A percentile compares a stretch with the other conserved stretches of the same genome.
These are phyloP conservation scores for Hymenochirus boettgeri DNA, from an alignment of 2,113 vertebrate genomes.

Conservation along the genomic window DNA sequence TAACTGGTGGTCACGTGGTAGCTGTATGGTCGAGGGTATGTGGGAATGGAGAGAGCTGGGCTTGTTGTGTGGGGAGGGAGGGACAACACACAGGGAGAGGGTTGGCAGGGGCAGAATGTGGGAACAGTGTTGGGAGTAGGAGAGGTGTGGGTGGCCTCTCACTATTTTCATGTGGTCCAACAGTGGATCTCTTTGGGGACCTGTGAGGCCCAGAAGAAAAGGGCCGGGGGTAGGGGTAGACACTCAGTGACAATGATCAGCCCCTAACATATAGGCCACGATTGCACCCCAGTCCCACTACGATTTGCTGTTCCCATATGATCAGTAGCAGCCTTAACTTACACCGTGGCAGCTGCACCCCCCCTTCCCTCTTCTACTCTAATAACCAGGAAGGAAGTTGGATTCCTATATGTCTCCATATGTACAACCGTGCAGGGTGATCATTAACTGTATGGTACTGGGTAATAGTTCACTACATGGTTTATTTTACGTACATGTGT, in stretches of 20 bases:
- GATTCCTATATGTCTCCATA: too few relatives aligned
- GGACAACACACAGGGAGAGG: too few relatives aligned
- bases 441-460: too few relatives aligned
- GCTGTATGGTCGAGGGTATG: constrained; percentile 51
- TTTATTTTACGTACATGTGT: too few relatives aligned
- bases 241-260: constrained; percentile 40
- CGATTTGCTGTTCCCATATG: too few relatives aligned
- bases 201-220: constrained; percentile 57
- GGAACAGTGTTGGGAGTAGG: constrained; percentile 31
- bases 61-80: constrained; percentile 42
- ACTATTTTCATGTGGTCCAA: constrained; percentile 61
- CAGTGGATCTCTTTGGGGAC: constrained; percentile 53
- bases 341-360: not conserved
- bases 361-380: not conserved
- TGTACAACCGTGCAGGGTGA: too few relatives aligned
- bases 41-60: constrained; percentile 46
- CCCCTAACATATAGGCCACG: not conserved
- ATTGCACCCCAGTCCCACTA: not conserved
- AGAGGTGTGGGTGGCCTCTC: constrained; percentile 59
- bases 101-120: too few relatives aligned
- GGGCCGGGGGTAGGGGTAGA: constrained; percentile 48
- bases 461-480: too few relatives aligned
- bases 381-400: too few relatives aligned
- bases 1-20: constrained; percentile 35
- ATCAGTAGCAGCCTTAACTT: too few relatives aligned